Base-by-base conservation (phyloP, 1,140 invertebrate genomes). In the Sminthurinus signatus region DNA sequence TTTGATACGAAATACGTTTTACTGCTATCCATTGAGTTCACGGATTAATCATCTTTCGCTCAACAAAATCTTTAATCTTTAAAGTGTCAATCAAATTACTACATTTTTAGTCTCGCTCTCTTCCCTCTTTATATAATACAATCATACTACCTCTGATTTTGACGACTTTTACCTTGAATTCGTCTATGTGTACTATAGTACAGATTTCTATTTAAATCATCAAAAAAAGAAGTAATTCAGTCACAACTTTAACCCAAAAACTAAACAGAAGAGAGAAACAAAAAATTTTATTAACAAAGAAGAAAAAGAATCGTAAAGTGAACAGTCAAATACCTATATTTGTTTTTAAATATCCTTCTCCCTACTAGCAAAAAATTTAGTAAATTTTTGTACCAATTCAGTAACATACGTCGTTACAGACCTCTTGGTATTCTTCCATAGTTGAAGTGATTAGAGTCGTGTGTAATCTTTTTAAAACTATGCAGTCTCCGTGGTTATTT, bases 401-500 rank as follows among this genome's bases (percentile, higher is more conserved):
- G 29, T 31, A 60, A 28, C 10, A 48, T 15, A 14, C 10, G 46
- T 42, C 57, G 25, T 42, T 29, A 21, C 29, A 28, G 36, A 43
- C 44, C 27, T 42, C 42, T 5, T 19, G 15, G 51, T 54, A 17
- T 19, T 21, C 19, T 29, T 28, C 51, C n/a, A n/a, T n/a, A n/a
- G n/a, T n/a, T n/a, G n/a, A n/a, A n/a, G n/a, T n/a, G n/a, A 4
- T 32, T 8, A 17, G 21, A 8, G 29, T 21, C 36, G 27, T 39
- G 12, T 43, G 39, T 48, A 42, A 21, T 23, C 31, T 48, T 59
- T 32, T 17, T 32, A n/a, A 8, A 19, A 64, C 56, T 28, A 64
- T 64, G 62, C 62, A 64, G 42, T 64, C 62, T 21, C 62, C 62
- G 23, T 64, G 62, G 62, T 43, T 64, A 23, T 64, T 64, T 46